Evolutionary conservation across 1,140 invertebrate genomes (phyloP).

Genomic region (Diprion similis): DNA sequence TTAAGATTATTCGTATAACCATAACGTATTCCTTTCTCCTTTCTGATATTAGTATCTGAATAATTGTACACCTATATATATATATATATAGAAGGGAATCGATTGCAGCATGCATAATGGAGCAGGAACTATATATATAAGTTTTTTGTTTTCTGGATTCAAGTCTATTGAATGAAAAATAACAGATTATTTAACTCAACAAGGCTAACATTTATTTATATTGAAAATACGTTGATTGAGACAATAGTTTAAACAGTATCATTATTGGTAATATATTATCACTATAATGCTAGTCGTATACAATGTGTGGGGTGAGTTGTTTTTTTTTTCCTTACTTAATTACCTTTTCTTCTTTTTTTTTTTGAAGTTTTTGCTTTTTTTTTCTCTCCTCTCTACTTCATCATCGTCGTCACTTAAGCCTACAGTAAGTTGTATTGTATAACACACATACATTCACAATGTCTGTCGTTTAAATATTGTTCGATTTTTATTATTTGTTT

Average conservation of each 20-base stretch:
- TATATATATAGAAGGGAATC: too few relatives aligned
- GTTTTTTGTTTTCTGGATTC: not conserved
- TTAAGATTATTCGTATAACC: too few relatives aligned
- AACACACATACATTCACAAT: conserved; percentile 60
- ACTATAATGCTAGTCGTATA: conserved; percentile 64
- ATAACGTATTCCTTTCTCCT: too few relatives aligned
- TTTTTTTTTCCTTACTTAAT: conserved; percentile 16
- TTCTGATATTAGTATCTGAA: too few relatives aligned
- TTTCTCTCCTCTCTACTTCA: too few relatives aligned
- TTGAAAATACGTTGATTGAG: conserved; percentile 65
- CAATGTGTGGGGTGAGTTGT: conserved; percentile 56
- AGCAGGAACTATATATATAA: not conserved
- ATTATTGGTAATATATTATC: conserved; percentile 63
- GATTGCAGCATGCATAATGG: not conserved
- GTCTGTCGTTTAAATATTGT: conserved; percentile 33
- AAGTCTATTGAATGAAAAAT: not conserved
- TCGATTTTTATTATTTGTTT: conserved; percentile 9
- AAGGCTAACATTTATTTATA: conserved; percentile 66
- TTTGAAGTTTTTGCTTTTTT: conserved; percentile 3
- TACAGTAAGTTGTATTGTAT: conserved; percentile 49
- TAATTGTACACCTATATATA: too few relatives aligned
- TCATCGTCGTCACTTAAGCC: conserved; percentile 33
- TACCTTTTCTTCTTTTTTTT: conserved; percentile 29
- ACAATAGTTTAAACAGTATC: conserved; percentile 64
- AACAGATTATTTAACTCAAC: conserved; percentile 55